Base-by-base conservation (phyloP, 2,888 invertebrate species). In the Andrena praecox region DNA sequence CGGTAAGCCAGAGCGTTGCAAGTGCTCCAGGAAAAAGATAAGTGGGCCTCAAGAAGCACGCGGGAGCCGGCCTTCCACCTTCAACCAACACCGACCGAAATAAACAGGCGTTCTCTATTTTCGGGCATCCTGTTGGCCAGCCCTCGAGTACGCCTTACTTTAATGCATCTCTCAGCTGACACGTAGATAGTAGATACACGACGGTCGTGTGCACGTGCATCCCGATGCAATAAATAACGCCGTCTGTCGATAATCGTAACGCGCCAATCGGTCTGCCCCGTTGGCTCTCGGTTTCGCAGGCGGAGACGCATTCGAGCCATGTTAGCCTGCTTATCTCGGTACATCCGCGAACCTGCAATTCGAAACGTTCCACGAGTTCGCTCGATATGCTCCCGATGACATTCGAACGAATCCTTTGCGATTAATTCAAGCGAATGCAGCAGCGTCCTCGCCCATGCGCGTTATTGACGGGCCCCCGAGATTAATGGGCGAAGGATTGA, bases 21-120 rank as follows among this genome's bases (percentile, higher is more conserved):
- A 27, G 52, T 52, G 66, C 59, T 71, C 74, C 71, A 74, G 76
- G 74, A 84, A 74, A 71, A 70, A 60, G 69, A 42, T 42, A 42
- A 1, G 42, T 4, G 5, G 4, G 4, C 12, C 12, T 42, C 4
- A 5, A 42, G 42, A 16, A 70, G 66, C 50, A 56, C 42, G 16
- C 42, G 68, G 72, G 35, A 64, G 66, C 35, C 62, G 76, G 74
- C 80, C 77, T 80, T 86, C 84, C 80, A 82, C 80, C 86, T 86
- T 86, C 76, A 84, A 86, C 71, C 79, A 84, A 74, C 75, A 66
- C 59, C 29, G 77, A 77, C 80, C 60, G 82, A 85, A 87, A 87
- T 87, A 87, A 85, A 80, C 77, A 56, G 35, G n/a, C 48, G 71
- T 82, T 66, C 80, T 85, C 78, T 87, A 85, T 87, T 86, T 87